Evolutionary conservation across 64 coral and sea anemone genomes (phyloP).

Genomic region (Montipora cactus): DNA sequence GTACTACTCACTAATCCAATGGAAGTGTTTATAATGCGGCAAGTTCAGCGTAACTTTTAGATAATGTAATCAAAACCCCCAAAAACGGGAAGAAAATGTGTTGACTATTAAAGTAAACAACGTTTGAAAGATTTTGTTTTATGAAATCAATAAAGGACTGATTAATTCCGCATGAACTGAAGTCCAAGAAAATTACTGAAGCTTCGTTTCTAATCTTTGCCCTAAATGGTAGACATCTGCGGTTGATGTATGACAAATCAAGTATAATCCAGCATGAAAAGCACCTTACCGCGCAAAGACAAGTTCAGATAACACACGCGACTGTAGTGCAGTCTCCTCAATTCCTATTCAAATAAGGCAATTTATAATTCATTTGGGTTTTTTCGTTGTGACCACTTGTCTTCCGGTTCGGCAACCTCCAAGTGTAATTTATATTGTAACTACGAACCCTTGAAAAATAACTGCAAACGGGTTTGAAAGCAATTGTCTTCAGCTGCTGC

Average conservation of each 20-base stretch:
- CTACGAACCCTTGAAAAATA: background rate
- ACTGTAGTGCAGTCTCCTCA: background rate
- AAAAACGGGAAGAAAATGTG: background rate
- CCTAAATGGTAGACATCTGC: too few relatives aligned
- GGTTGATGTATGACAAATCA: too few relatives aligned
- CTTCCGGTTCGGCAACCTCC: constrained; percentile 11
- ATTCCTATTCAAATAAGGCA: constrained; percentile 44
- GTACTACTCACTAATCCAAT: too few relatives aligned
- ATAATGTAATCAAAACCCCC: background rate
- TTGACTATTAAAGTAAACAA: background rate
- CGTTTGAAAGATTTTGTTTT: background rate
- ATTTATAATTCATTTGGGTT: constrained; percentile 19
- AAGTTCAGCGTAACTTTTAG: background rate
- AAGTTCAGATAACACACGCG: background rate
- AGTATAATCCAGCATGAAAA: background rate
- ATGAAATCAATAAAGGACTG: background rate
- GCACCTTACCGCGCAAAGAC: background rate
- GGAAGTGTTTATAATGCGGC: background rate
- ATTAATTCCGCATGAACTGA: too few relatives aligned
- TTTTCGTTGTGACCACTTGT: background rate
- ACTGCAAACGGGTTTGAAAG: background rate
- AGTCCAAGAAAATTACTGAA: too few relatives aligned
- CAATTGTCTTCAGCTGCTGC: background rate
- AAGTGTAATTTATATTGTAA: background rate
- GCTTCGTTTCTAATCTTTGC: too few relatives aligned